Conservation (phyloP, 2,888 invertebrate genomes). For the Plemyria rubiginata region DNA sequence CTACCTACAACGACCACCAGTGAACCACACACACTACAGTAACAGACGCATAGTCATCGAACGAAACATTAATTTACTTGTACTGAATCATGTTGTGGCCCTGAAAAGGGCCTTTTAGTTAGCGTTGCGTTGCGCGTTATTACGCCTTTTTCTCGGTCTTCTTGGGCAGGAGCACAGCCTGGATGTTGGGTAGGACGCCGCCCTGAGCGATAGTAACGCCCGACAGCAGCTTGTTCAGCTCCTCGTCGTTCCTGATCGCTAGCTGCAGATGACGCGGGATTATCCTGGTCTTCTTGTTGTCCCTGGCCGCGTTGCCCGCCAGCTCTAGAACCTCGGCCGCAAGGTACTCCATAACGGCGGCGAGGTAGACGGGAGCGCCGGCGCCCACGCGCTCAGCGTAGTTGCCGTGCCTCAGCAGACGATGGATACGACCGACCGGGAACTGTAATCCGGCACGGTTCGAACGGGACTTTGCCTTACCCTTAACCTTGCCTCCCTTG, state of each 20-base stretch:
- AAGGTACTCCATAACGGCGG: conserved; percentile 86
- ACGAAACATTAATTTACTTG: background rate
- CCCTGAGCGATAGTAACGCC: conserved; percentile 93
- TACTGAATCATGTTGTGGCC: background rate
- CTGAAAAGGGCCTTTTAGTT: background rate
- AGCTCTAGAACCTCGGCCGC: conserved; percentile 70
- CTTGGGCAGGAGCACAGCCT: conserved; percentile 90
- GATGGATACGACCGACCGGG: conserved; percentile 75
- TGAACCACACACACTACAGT: too few species aligned
- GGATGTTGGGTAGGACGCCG: conserved; percentile 92
- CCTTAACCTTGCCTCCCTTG: background rate
- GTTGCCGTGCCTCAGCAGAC: conserved; percentile 84
- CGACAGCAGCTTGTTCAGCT: conserved; percentile 89
- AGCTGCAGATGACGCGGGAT: conserved; percentile 80
- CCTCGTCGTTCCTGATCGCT: conserved; percentile 91
- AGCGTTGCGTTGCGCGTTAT: background rate
- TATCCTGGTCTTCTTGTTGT: conserved; percentile 79
- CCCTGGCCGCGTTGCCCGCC: conserved; percentile 83
- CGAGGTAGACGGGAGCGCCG: conserved; percentile 78
- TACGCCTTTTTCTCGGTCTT: conserved; percentile 70
- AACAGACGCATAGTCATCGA: background rate
- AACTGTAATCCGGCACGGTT: conserved; percentile 83
- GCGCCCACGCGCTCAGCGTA: conserved; percentile 68
- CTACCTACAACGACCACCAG: too few species aligned
- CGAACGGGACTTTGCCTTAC: conserved; percentile 54